Evolutionary conservation across 30 jellyfish, hydroid and myxozoan species (phyloP), one percentile per base, ranked within the genome.

Genomic region (Hydractinia echinata): DNA sequence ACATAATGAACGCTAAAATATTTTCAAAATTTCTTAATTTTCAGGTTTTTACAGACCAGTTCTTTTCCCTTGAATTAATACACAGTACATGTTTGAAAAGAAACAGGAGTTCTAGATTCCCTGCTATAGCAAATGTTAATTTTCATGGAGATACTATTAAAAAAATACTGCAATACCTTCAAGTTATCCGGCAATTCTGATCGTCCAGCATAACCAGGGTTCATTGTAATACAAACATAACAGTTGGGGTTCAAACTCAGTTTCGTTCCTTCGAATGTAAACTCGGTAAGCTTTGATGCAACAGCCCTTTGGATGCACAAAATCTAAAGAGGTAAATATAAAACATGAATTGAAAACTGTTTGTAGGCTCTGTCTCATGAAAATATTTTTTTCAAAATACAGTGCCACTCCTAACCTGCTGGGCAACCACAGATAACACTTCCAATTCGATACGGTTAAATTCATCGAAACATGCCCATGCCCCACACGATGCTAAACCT

Each of bases 381-480:
- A 30, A 30, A 30, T 30, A 30, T 30, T 0, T 30, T 30, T 30
- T 30, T 30, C 44, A 30, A 30, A 30, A 30, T 30, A 30, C 44
- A 30, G 44, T 30, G 44, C 2, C 44, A 30, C 44, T 30, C 44
- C 44, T 30, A 54, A 84, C 94, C 85, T 84, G 98, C 73, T 92
- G 98, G 6, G 98, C 98, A 51, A 92, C 96, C 78, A 92, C 98
- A n/a, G 98, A 92, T 76, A 92, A 76, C 72, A 92, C 98, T 79
- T 92, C 98, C 78, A 92, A 81, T 60, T 92, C 98, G 5, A 92
- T 92, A 7, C 98, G 88, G 81, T 92, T 92, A 83, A 92, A 92
- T 81, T 92, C 98, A 70, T 92, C 98, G 66, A 92, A 92, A 64
- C 98, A 92, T 56, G 98, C 98, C 98, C 98, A 92, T 5, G 98